A percentile compares a stretch with the other conserved stretches of the same genome.
phyloP scores from a whole-genome alignment of 2,888 invertebrate species.

The Protodeltote pygarga region DNA sequence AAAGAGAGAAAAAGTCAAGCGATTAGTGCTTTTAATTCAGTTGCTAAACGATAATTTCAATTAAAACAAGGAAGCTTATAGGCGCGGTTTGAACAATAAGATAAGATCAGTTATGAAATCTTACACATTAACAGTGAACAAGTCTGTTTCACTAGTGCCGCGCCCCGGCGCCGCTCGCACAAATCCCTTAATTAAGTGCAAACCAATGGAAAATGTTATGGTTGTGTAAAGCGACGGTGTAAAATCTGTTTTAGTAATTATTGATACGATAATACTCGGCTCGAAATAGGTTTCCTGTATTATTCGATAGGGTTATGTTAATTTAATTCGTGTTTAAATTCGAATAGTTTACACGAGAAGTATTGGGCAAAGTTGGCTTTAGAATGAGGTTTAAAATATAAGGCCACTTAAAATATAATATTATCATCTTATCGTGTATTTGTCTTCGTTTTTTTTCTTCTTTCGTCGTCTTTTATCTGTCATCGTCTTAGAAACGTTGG shows the following conservation, averaged over 20 bases:
- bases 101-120: constrained; percentile 65
- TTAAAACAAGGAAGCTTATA: constrained; percentile 57
- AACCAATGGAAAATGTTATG: constrained; percentile 58
- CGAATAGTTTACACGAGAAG: too few species aligned
- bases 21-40: too few species aligned
- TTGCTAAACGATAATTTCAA: constrained; percentile 52
- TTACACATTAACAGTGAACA: constrained; percentile 50
- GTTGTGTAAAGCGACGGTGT: constrained; percentile 51
- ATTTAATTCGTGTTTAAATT: constrained; percentile 3
- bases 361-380: not conserved
- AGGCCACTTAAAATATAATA: too few species aligned
- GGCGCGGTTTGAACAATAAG: constrained; percentile 50
- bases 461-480: too few species aligned
- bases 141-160: constrained; percentile 48
- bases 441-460: too few species aligned
- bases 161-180: constrained; percentile 55
- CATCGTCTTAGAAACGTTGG: too few species aligned
- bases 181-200: constrained; percentile 76
- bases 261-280: constrained; percentile 50
- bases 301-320: constrained; percentile 3
- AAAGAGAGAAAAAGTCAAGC: too few species aligned
- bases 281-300: constrained; percentile 40
- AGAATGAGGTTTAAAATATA: too few species aligned
- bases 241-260: constrained; percentile 51
- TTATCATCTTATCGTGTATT: too few species aligned